Evolutionary conservation across 2,797 vertebrate species (phyloP), one percentile per base, ranked within the genome.

Genomic region (Chiroxiphia lanceolata): DNA sequence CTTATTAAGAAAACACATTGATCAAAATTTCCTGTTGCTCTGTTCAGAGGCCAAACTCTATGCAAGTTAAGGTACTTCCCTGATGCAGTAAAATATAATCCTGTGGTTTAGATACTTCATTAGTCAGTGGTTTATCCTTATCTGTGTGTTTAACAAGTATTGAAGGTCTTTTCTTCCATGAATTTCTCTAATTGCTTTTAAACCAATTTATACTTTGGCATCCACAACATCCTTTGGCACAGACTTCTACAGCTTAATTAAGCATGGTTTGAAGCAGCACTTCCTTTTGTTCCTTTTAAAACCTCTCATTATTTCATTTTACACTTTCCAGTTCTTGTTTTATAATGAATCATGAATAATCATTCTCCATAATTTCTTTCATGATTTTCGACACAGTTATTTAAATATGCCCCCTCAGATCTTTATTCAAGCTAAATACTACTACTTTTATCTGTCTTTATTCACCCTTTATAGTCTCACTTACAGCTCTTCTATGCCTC

Each of bases 131-230:
- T 77, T 93, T 94, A 92, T 67, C 47, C 81, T 93, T 84, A 84
- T 87, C 51, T 84, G 23, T 51, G 42, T 84, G 20, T 80, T 93
- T 89, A 93, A 29, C 63, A 94, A 89, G 67, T 74, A 69, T 23
- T 67, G 56, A 84, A 92, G 70, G 42, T 79, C 70, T 90, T 92
- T 81, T 82, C 50, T 90, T 91, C 78, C 47, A 79, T 51, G 38
- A 83, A 91, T 91, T 89, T 93, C 63, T 71, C 78, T 91, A 93
- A 93, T 51, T 94, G 44, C 18, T 67, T 89, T 92, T 90, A 94
- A 96, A 90, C 42, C 59, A 84, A 93, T 96, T 93, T 89, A 63
- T 60, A 87, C n/a, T 80, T 93, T 91, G 91, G 91, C 91, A 96
- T 74, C 22, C 40, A 60, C 31, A 87, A n/a, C 67, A 89, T 91